Evolutionary conservation across 2,797 vertebrate genomes (phyloP).

Genomic region (Anguilla megastoma): DNA sequence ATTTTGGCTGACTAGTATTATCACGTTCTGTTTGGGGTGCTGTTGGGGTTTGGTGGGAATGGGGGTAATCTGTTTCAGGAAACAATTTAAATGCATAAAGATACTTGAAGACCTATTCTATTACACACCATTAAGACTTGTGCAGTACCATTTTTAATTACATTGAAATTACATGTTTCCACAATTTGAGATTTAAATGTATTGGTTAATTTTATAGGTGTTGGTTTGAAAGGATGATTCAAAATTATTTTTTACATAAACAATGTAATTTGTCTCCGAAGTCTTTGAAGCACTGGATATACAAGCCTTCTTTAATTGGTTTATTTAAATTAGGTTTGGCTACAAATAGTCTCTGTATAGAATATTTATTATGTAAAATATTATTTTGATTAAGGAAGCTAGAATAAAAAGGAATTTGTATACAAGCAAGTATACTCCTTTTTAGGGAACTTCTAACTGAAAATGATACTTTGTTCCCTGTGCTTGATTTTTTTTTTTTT

Average conservation of each 20-base stretch:
- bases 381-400: background rate
- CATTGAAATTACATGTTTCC: slow-evolving; percentile 34
- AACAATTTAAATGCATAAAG: background rate
- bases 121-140: slow-evolving; percentile 10
- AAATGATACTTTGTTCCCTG: background rate
- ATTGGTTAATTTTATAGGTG: slow-evolving; percentile 19
- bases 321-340: slow-evolving; percentile 22
- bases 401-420: background rate
- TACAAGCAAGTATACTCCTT: background rate
- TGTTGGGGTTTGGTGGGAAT: background rate
- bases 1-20: slow-evolving; percentile 8
- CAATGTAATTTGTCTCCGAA: slow-evolving; percentile 17
- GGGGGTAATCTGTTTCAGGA: background rate
- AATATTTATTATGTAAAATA: slow-evolving; percentile 36
- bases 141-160: slow-evolving; percentile 26
- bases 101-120: background rate
- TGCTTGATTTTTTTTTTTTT: background rate
- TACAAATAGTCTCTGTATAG: slow-evolving; percentile 20
- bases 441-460: slow-evolving; percentile 10
- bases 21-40: background rate
- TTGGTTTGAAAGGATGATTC: slow-evolving; percentile 6
- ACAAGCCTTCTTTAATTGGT: slow-evolving; percentile 19
- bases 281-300: slow-evolving; percentile 33
- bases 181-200: slow-evolving; percentile 25
- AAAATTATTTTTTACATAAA: slow-evolving; percentile 15